Evolutionary conservation across 2,797 vertebrate species (phyloP), one percentile per base, ranked within the genome.

Genomic region (Haliaeetus albicilla): DNA sequence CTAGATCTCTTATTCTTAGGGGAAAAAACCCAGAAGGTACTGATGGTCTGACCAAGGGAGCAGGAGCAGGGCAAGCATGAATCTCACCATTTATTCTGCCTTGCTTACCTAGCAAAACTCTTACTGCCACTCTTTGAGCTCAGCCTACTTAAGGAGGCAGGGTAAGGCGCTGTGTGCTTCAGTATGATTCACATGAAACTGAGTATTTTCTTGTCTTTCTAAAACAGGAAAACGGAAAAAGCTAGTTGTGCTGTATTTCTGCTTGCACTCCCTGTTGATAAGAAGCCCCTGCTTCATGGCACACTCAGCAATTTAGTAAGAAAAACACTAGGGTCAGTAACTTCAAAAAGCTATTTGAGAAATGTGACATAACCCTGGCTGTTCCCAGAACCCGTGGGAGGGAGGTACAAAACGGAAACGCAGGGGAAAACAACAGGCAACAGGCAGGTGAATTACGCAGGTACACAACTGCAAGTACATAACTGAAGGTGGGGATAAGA

Each of bases 171-270:
- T 53, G 10, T n/a, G 19, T 4, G 0, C 39, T 75, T 77, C 10
- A 2, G 24, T 75, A 10, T 57, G 51, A 81, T 73, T 90, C 59
- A 65, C 35, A 12, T 1, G 9, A 83, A 88, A 75, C 46, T 25
- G 15, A 43, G 8, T 74, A 77, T 86, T 90, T 75, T 87, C 44
- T 89, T 46, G 13, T 30, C 43, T 48, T 84, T 82, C 22, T 19
- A 60, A 85, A 91, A 84, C 46, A 85, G 61, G 48, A 88, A 92
- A 85, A 87, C 1, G 23, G 75, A 87, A 87, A 84, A 90, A 54
- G 33, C 2, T 63, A n/a, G 14, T 41, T 75, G 17, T 37, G 43
- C 31, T 67, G 57, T 84, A 57, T 95, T 93, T 84, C 67, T 41
- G 39, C 25, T 53, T 25, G 22, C 28, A 11, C 46, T 24, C 37